Percentiles rank a stretch among this genome's conserved stretches.
Conservation (phyloP, 64 coral and sea anemone species). For the Orbicella faveolata region DNA sequence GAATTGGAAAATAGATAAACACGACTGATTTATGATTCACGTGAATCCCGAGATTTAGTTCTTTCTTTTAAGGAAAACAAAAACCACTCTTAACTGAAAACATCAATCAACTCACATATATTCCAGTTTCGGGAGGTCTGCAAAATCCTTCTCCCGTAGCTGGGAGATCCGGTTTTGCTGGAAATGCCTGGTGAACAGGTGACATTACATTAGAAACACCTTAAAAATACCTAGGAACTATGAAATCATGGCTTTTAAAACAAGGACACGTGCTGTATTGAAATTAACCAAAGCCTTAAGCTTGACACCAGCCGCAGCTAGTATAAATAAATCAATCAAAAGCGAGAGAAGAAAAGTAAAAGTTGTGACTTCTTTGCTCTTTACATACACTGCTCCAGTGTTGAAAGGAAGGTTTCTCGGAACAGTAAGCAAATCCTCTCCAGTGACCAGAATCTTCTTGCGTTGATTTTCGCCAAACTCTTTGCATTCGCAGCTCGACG, state of each 20-base stretch:
- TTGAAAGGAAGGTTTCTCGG: background rate
- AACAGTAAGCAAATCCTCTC: background rate
- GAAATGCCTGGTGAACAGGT: background rate
- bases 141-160: background rate
- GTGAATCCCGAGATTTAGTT: too few relatives aligned
- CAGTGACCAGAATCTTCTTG: background rate
- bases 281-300: too few relatives aligned
- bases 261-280: too few relatives aligned
- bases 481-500: background rate
- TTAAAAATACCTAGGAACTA: too few relatives aligned
- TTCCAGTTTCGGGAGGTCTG: background rate
- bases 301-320: too few relatives aligned
- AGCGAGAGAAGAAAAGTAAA: too few relatives aligned
- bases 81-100: background rate
- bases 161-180: slow-evolving; percentile 9
- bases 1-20: too few relatives aligned
- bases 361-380: background rate
- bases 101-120: background rate
- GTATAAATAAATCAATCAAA: too few relatives aligned
- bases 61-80: too few relatives aligned
- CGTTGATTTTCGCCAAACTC: background rate
- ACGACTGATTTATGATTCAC: too few relatives aligned
- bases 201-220: background rate
- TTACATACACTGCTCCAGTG: slow-evolving; percentile 3
- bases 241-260: too few relatives aligned